These are phyloP conservation scores for Oedothorax gibbosus DNA, from an alignment of 1,140 invertebrate genomes.

Conservation along the genomic window DNA sequence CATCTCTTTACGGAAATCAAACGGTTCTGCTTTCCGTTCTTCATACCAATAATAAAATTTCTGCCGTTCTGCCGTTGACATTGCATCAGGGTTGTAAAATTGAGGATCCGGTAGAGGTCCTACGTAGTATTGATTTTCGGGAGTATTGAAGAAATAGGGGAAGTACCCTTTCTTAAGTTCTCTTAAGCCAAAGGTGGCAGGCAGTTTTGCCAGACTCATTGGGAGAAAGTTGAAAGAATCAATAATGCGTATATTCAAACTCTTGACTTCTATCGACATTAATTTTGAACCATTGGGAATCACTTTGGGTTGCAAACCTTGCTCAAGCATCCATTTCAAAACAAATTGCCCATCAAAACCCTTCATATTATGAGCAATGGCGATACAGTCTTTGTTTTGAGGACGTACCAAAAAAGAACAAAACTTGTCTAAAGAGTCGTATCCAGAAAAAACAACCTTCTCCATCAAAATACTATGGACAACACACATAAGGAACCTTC, in stretches of 20 bases:
- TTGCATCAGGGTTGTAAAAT: neutral
- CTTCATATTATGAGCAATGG: neutral
- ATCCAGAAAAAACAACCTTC: too few species aligned
- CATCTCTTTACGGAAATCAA: neutral
- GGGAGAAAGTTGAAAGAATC: slow-evolving; percentile 49
- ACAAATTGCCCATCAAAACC: slow-evolving; percentile 1
- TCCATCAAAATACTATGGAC: too few species aligned
- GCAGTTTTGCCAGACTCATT: slow-evolving; percentile 31
- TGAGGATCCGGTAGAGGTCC: neutral
- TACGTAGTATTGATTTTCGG: slow-evolving; percentile 42
- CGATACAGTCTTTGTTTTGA: neutral
- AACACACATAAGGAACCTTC: neutral
- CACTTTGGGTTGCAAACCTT: neutral
- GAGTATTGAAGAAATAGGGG: slow-evolving; percentile 52
- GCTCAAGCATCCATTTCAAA: neutral
- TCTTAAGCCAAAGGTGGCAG: slow-evolving; percentile 27
- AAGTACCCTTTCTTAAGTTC: slow-evolving; percentile 62
- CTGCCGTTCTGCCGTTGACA: neutral
- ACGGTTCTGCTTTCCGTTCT: neutral
- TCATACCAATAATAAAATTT: neutral
- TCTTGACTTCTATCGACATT: neutral
- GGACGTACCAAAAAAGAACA: neutral
- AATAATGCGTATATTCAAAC: slow-evolving; percentile 1
- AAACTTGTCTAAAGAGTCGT: too few species aligned
- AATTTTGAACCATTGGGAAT: slow-evolving; percentile 30